Evolutionary conservation across 2,888 invertebrate genomes (phyloP).

Genomic region (Lapara coniferarum): DNA sequence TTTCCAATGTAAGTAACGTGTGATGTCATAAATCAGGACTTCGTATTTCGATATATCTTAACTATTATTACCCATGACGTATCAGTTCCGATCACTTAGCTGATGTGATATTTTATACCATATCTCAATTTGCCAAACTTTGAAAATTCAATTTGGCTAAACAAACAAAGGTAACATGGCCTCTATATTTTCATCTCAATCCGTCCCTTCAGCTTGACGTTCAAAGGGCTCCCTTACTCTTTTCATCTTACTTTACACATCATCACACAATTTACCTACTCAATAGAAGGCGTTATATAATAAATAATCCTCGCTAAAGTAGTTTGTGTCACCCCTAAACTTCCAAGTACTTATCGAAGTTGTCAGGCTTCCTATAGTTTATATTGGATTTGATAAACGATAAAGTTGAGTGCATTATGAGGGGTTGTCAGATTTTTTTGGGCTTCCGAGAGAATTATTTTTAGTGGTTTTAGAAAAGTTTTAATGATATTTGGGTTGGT

Average conservation of each 20-base stretch:
- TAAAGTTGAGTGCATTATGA: constrained; percentile 56
- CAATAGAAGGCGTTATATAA: constrained; percentile 44
- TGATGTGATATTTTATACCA: too few relatives aligned
- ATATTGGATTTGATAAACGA: constrained; percentile 64
- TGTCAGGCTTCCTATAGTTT: constrained; percentile 54
- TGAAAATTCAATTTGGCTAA: neutral
- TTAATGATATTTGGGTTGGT: constrained; percentile 9
- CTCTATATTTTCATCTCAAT: neutral
- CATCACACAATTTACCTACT: constrained; percentile 59
- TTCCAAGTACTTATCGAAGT: constrained; percentile 55
- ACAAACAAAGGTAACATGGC: neutral
- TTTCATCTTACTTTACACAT: constrained; percentile 64
- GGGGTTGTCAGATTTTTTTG: constrained; percentile 41
- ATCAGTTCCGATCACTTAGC: too few relatives aligned
- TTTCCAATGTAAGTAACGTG: too few relatives aligned
- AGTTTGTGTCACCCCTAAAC: constrained; percentile 45
- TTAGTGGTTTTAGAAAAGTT: constrained; percentile 10
- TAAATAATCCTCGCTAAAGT: constrained; percentile 56
- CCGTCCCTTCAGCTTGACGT: constrained; percentile 39
- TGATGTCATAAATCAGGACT: too few relatives aligned
- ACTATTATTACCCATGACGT: too few relatives aligned
- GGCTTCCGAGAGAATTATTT: constrained; percentile 5
- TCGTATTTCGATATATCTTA: too few relatives aligned
- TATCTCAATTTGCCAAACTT: neutral
- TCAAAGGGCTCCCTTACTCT: constrained; percentile 66